These are phyloP conservation scores for Pseudonaja textilis DNA, from an alignment of 2,113 vertebrate genomes.

Conservation along the genomic window DNA sequence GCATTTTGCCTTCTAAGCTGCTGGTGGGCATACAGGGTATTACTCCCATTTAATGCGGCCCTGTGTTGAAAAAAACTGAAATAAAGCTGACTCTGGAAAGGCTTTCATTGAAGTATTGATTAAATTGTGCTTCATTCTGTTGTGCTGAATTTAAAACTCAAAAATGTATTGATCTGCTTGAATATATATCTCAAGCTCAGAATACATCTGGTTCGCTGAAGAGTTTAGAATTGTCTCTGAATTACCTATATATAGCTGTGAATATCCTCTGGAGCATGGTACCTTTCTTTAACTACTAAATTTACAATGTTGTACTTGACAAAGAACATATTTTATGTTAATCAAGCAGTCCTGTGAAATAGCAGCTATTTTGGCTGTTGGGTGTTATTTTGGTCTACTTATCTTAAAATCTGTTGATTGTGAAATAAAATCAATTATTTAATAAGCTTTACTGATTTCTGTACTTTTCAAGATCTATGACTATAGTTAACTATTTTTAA, in stretches of 20 bases:
- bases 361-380: background rate
- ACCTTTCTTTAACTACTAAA: background rate
- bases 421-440: background rate
- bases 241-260: background rate
- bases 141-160: background rate
- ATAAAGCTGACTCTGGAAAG: slow-evolving; percentile 9
- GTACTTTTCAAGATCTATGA: background rate
- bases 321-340: background rate
- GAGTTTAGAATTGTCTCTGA: background rate
- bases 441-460: background rate
- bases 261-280: background rate
- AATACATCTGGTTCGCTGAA: background rate
- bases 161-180: background rate
- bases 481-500: background rate
- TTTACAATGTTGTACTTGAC: background rate
- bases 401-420: background rate
- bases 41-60: background rate
- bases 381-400: background rate
- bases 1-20: background rate
- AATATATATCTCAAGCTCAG: background rate
- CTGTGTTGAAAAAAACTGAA: background rate
- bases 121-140: background rate
- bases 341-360: background rate
- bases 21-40: background rate
- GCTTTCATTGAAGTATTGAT: background rate